Conservation (phyloP, 2,888 invertebrate species). For the Drosophila algonquin region DNA sequence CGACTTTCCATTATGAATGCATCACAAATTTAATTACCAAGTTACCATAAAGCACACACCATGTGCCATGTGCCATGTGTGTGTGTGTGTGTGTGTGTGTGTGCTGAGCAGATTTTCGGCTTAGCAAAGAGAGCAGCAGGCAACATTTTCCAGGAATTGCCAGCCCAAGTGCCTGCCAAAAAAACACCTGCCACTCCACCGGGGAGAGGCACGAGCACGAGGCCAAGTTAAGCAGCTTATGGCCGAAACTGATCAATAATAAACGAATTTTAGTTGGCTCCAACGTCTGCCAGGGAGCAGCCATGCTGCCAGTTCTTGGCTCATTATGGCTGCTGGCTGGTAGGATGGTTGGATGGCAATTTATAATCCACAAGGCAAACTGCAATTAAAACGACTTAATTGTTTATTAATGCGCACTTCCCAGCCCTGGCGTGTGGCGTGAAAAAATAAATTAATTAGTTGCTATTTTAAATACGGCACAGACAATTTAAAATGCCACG, state of each 20-base stretch:
- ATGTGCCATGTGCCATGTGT: too few species aligned
- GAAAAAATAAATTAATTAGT: slow-evolving; percentile 73
- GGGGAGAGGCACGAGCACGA: background rate
- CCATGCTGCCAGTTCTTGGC: slow-evolving; percentile 2
- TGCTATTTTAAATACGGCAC: slow-evolving; percentile 73
- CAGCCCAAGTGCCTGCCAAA: slow-evolving; percentile 13
- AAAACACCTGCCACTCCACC: slow-evolving; percentile 23
- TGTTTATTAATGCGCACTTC: slow-evolving; percentile 75
- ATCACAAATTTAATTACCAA: slow-evolving; percentile 6
- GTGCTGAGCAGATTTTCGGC: slow-evolving; percentile 12
- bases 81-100: slow-evolving; percentile 11
- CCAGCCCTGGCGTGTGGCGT: slow-evolving; percentile 57
- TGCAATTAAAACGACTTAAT: slow-evolving; percentile 73
- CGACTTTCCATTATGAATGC: background rate
- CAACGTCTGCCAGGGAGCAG: background rate
- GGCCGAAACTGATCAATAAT: slow-evolving; percentile 43
- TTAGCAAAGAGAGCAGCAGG: slow-evolving; percentile 22
- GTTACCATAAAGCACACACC: background rate
- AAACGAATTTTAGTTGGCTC: slow-evolving; percentile 37
- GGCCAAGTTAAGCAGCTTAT: slow-evolving; percentile 41
- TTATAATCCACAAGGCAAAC: slow-evolving; percentile 34
- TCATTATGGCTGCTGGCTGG: slow-evolving; percentile 19
- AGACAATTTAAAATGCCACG: slow-evolving; percentile 68
- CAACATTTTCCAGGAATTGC: slow-evolving; percentile 17
- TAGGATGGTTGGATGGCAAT: slow-evolving; percentile 11